Evolutionary conservation across 2,113 vertebrate species (phyloP).

Genomic region (Lepus timidus): DNA sequence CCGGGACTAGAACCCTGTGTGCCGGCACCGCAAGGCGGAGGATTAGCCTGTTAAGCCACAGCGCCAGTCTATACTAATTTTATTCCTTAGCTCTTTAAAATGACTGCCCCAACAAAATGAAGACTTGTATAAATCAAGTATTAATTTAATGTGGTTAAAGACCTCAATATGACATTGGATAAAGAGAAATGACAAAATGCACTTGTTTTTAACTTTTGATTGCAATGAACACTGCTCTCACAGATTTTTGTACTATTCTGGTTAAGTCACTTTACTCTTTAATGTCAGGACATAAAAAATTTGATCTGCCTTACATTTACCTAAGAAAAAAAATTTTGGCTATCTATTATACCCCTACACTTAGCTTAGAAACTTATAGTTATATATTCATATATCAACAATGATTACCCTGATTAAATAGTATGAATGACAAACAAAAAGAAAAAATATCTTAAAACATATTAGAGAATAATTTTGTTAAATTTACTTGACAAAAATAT

Average conservation of each 20-base stretch:
- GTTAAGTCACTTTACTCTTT: not conserved
- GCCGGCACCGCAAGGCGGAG: no score
- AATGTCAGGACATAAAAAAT: not conserved
- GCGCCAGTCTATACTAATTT: not conserved
- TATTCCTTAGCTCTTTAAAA: not conserved
- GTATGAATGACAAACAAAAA: not conserved
- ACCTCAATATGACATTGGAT: not conserved
- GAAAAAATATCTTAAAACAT: not conserved
- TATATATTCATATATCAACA: not conserved
- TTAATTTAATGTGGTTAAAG: conserved; percentile 6
- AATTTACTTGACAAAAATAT: not conserved
- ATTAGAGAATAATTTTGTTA: not conserved
- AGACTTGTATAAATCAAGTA: not conserved
- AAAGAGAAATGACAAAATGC: conserved; percentile 14
- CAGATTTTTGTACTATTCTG: conserved; percentile 8
- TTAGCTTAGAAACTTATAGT: not conserved
- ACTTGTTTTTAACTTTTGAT: conserved; percentile 2
- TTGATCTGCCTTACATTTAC: not conserved
- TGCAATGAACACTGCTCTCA: not conserved
- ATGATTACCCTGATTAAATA: not conserved
- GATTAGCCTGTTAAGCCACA: no score
- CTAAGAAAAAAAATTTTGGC: not conserved
- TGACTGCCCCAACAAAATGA: not conserved
- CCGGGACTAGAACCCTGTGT: no score
- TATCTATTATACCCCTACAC: not conserved